Evolutionary conservation across 2,888 invertebrate species (phyloP), one percentile per base, ranked within the genome.

Genomic region (Elmis aenea): DNA sequence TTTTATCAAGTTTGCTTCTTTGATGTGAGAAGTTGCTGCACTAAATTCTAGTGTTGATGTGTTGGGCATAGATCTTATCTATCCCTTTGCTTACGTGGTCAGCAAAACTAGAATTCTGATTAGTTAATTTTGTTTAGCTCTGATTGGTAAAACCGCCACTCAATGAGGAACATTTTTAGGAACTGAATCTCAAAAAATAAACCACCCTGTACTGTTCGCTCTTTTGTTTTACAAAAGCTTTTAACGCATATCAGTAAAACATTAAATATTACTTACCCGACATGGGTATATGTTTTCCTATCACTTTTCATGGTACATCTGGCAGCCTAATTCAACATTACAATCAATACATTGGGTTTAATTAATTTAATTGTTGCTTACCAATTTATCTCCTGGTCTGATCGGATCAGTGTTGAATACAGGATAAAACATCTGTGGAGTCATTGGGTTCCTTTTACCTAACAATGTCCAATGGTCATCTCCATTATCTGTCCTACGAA

Each of bases 391-490:
- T 1, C 85, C 85, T 32, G 68, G 66, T 1, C 59, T 51, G 22
- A 92, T 80, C 0, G 84, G 76, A 1, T 77, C 70, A 1, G 66
- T 68, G 51, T 77, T 75, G 18, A 70, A 70, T 1, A 89, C 78
- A 0, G 89, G 87, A 67, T 94, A 95, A 71, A 95, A 95, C 93
- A 94, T 94, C 71, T 95, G 89, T 0, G 95, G 91, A 9, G 84
- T 77, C 52, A 89, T 74, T 0, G 95, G 95, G 69, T 92, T 74
- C 49, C 85, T 77, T 69, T 87, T 88, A 14, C 95, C 95, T 30
- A 95, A 71, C 34, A 89, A 69, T 3, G 76, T 76, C 95, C 94
- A 95, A 8, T 76, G 66, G 53, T 86, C 81, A 14, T 75, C 69
- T 1, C 72, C 76, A 29, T 61, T 57, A 24, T 68, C 66, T 50